Percentiles rank a stretch among this genome's conserved stretches.
Evolutionary conservation across 2,888 invertebrate genomes (phyloP).

Genomic region (Aleiodes testaceus): DNA sequence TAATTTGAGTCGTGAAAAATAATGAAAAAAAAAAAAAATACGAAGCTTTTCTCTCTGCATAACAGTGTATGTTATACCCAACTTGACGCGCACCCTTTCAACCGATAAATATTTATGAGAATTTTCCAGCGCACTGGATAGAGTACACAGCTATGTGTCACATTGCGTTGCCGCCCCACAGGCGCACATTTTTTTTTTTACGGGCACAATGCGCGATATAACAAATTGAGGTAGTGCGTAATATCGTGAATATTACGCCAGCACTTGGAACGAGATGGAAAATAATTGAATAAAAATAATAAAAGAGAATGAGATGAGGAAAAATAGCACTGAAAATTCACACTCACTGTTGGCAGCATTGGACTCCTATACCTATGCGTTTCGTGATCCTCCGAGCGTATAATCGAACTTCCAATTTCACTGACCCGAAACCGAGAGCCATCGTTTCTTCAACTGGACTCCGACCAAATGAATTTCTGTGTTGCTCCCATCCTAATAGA

Average conservation of each 20-base stretch:
- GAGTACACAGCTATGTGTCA: constrained; percentile 19
- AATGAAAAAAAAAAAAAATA: too few species aligned
- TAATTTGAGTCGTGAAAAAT: constrained; percentile 3
- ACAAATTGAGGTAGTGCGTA: constrained; percentile 4
- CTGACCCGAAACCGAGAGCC: constrained; percentile 44
- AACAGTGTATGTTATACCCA: constrained; percentile 15
- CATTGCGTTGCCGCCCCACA: constrained; percentile 13
- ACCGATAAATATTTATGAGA: constrained; percentile 61
- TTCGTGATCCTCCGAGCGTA: constrained; percentile 38
- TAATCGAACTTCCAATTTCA: constrained; percentile 42
- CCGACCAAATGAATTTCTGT: constrained; percentile 26
- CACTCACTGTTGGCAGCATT: background rate
- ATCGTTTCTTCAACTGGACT: constrained; percentile 40
- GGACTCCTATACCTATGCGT: background rate
- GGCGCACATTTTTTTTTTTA: too few species aligned
- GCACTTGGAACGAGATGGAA: background rate
- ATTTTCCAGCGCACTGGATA: constrained; percentile 47
- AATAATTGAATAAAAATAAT: background rate
- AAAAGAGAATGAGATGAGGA: background rate
- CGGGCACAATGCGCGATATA: constrained; percentile 8
- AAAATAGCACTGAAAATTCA: background rate
- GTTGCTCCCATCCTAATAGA: constrained; percentile 15
- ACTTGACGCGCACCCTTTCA: constrained; percentile 23
- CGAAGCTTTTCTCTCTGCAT: background rate
- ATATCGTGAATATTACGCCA: constrained; percentile 1